Evolutionary conservation across 2,113 vertebrate species (phyloP).

Genomic region (Dipodomys ordii): DNA sequence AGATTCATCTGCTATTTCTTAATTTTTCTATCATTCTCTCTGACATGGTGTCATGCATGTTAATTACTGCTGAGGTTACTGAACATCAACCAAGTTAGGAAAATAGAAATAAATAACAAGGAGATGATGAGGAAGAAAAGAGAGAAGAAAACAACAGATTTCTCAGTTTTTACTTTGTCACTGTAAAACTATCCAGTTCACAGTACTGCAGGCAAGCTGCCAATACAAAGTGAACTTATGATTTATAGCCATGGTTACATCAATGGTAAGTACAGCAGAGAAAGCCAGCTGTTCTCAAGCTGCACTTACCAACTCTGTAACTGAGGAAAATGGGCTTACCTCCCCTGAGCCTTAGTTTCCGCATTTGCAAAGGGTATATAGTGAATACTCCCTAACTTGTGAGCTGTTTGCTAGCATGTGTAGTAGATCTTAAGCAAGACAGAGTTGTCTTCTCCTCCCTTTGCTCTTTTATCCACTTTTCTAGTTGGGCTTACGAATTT

Average conservation of each 20-base stretch:
- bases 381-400: not conserved
- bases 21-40: not conserved
- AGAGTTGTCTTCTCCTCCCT: not conserved
- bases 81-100: not conserved
- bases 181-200: not conserved
- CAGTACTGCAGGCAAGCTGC: not conserved
- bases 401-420: not conserved
- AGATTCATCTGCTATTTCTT: not conserved
- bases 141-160: not conserved
- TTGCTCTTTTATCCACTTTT: not conserved
- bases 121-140: not conserved
- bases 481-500: constrained; percentile 44
- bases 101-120: constrained; percentile 22
- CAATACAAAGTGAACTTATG: not conserved
- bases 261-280: not conserved
- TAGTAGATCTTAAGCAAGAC: not conserved
- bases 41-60: not conserved
- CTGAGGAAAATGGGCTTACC: not conserved
- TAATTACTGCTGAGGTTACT: not conserved
- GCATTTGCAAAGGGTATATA: not conserved
- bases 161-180: not conserved
- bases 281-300: not conserved
- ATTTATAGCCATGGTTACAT: not conserved
- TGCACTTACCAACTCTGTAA: not conserved
- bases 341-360: constrained; percentile 38